Percentiles rank a stretch among this genome's conserved stretches.
phyloP scores from a whole-genome alignment of 1,140 invertebrate species.

The Magallana angulata region DNA sequence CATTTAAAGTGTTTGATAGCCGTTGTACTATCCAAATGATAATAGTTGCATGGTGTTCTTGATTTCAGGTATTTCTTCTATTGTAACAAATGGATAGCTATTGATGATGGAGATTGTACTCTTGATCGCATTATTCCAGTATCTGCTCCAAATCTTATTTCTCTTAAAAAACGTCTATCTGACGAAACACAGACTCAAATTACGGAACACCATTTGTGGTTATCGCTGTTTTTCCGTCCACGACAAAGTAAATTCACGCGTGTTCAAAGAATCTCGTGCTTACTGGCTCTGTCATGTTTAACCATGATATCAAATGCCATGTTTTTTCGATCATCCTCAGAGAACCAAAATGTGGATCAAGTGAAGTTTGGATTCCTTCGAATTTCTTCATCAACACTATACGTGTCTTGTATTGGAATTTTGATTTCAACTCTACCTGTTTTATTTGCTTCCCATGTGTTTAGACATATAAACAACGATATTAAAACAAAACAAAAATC shows the following conservation, averaged over 20 bases:
- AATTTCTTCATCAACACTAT: conserved; percentile 59
- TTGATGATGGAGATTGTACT: background rate
- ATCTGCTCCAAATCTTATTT: background rate
- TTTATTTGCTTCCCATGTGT: conserved; percentile 62
- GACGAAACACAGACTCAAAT: background rate
- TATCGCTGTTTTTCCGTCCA: background rate
- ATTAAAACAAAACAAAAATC: too few species aligned
- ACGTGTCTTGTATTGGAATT: conserved; percentile 60
- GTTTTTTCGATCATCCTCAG: conserved; percentile 70
- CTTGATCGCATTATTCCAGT: background rate
- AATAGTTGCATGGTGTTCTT: background rate
- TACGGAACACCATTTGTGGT: background rate
- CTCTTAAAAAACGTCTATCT: background rate
- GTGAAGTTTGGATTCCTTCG: conserved; percentile 56
- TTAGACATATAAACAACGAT: conserved; percentile 51
- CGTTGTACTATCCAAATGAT: background rate
- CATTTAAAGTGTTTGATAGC: background rate
- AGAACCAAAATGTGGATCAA: conserved; percentile 45
- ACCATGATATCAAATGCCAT: conserved; percentile 80
- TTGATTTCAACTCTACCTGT: conserved; percentile 60
- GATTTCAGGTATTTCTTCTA: background rate
- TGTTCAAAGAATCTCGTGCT: conserved; percentile 74
- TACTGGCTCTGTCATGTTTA: conserved; percentile 74
- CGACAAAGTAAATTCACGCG: background rate
- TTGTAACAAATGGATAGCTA: background rate